These are phyloP conservation scores for Archips crataeganus DNA, from an alignment of 2,888 invertebrate species.

Conservation along the genomic window DNA sequence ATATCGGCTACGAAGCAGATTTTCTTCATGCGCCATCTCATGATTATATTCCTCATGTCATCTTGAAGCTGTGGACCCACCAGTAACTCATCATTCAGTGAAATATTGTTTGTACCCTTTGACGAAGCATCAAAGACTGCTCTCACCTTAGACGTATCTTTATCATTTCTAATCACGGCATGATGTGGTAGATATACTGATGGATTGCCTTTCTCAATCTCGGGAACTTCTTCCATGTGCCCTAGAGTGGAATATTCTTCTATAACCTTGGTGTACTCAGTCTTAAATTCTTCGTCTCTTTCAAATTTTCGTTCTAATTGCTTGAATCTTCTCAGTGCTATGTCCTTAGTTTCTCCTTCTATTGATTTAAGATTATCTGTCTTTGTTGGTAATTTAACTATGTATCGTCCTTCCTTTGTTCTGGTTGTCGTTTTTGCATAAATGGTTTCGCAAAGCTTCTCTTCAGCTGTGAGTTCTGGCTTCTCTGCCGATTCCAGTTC, in stretches of 20 bases:
- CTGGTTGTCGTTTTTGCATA: not conserved
- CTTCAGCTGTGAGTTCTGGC: conserved; percentile 2
- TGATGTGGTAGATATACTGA: conserved; percentile 25
- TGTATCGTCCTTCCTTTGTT: conserved; percentile 1
- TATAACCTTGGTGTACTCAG: conserved; percentile 10
- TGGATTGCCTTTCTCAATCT: not conserved
- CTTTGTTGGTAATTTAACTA: conserved; percentile 1
- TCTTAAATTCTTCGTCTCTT: not conserved
- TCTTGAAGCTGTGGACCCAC: conserved; percentile 28
- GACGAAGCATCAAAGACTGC: conserved; percentile 18
- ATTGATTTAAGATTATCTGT: not conserved
- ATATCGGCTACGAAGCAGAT: conserved; percentile 23
- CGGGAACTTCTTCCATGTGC: conserved; percentile 25
- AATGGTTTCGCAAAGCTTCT: conserved; percentile 4
- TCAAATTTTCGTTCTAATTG: conserved; percentile 26
- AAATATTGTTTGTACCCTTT: conserved; percentile 8
- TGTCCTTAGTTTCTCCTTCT: not conserved
- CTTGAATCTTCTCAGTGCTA: conserved; percentile 4
- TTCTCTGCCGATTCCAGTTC: conserved; percentile 1
- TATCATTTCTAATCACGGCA: conserved; percentile 27
- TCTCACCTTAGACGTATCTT: conserved; percentile 42
- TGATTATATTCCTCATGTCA: conserved; percentile 23
- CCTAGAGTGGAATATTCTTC: conserved; percentile 1
- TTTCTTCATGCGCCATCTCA: conserved; percentile 23
- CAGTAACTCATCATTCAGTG: conserved; percentile 16